A percentile compares a stretch with the other conserved stretches of the same genome.
phyloP scores from a whole-genome alignment of 2,113 vertebrate genomes.

The Meles meles region DNA sequence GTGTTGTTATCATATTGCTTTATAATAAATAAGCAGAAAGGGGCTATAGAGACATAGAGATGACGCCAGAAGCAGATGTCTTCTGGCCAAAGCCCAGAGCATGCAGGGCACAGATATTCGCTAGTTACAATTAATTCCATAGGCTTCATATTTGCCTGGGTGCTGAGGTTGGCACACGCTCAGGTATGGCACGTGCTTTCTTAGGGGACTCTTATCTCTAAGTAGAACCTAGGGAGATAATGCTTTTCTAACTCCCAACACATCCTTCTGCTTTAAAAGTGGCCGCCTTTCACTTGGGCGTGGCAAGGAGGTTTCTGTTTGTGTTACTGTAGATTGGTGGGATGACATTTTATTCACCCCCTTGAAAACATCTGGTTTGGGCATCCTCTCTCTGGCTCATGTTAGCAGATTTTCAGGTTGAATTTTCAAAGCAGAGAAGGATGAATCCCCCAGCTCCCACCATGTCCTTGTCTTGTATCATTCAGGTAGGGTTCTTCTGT shows the following conservation, averaged over 20 bases:
- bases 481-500: conserved; percentile 10
- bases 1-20: conserved; percentile 56
- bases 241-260: not conserved
- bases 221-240: conserved; percentile 36
- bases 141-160: conserved; percentile 64
- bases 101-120: conserved; percentile 30
- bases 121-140: conserved; percentile 63
- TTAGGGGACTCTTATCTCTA: not conserved
- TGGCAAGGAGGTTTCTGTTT: conserved; percentile 2
- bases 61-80: conserved; percentile 52
- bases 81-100: conserved; percentile 52
- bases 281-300: not conserved
- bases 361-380: conserved; percentile 26
- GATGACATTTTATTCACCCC: not conserved
- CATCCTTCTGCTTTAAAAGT: conserved; percentile 29
- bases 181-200: conserved; percentile 29
- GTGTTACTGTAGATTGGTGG: conserved; percentile 15
- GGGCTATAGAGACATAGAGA: conserved; percentile 61
- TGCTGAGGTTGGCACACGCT: conserved; percentile 53
- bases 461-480: not conserved
- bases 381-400: conserved; percentile 22
- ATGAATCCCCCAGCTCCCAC: not conserved
- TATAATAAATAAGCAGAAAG: conserved; percentile 55
- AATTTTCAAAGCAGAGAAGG: conserved; percentile 34
- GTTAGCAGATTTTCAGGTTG: conserved; percentile 44